Evolutionary conservation across 2,797 vertebrate genomes (phyloP).

Genomic region (Myotis daubentonii): DNA sequence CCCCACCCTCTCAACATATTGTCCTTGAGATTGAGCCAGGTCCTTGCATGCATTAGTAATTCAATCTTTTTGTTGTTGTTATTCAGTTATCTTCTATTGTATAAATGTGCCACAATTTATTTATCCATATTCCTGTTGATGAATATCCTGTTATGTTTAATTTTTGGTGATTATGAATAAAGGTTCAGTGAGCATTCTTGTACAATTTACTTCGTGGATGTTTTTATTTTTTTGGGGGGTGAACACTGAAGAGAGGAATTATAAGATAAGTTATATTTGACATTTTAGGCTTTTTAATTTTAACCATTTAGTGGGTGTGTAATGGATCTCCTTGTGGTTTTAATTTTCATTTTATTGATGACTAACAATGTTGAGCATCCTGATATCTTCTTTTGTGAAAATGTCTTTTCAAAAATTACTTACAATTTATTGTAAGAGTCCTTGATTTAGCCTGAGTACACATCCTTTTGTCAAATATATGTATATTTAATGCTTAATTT

Average conservation of each 20-base stretch:
- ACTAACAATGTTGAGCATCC: not conserved
- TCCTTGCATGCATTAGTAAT: not conserved
- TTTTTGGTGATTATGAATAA: not conserved
- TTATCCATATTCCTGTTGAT: not conserved
- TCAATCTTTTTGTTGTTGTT: not conserved
- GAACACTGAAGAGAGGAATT: slow-evolving; percentile 12
- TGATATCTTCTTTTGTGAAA: slow-evolving; percentile 40
- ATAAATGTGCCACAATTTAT: not conserved
- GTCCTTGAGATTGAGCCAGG: not conserved
- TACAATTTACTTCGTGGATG: not conserved
- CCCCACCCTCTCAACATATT: not conserved
- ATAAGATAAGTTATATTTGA: slow-evolving; percentile 27
- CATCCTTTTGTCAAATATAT: slow-evolving; percentile 7
- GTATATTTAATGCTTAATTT: not conserved
- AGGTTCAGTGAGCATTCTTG: not conserved
- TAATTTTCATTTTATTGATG: not conserved
- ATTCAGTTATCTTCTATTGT: not conserved
- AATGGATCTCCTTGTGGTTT: not conserved
- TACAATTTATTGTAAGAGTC: not conserved
- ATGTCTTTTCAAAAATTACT: not conserved
- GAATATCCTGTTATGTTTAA: not conserved
- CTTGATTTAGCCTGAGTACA: not conserved
- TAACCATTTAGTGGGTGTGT: slow-evolving; percentile 15
- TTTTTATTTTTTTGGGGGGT: slow-evolving; percentile 56
- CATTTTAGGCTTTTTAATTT: slow-evolving; percentile 16